These are phyloP conservation scores for Macropus fuliginosus DNA, from an alignment of 2,797 vertebrate genomes.

Conservation along the genomic window DNA sequence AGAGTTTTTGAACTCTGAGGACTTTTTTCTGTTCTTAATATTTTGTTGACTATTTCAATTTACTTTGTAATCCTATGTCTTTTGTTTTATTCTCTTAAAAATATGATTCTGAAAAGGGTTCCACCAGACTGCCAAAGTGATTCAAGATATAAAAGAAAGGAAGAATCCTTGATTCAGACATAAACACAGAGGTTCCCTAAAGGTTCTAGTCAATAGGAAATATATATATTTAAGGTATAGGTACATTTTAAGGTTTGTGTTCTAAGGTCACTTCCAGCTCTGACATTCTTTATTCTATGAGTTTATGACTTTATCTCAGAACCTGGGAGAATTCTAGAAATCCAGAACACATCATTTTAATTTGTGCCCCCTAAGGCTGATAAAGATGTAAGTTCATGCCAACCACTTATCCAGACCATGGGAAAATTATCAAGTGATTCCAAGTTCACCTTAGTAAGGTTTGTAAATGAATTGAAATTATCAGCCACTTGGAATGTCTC, in stretches of 20 bases:
- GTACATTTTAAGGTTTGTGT: background rate
- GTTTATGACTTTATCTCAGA: background rate
- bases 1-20: no score
- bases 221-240: background rate
- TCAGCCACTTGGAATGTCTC: background rate
- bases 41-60: no score
- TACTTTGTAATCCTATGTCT: no score
- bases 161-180: background rate
- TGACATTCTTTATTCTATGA: background rate
- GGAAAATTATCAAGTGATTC: background rate
- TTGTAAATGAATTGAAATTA: background rate
- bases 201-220: background rate
- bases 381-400: background rate
- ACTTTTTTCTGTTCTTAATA: no score
- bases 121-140: background rate
- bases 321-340: background rate
- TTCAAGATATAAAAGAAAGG: background rate
- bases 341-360: background rate
- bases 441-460: background rate
- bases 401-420: background rate
- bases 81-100: background rate
- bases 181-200: background rate
- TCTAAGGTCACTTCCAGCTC: background rate
- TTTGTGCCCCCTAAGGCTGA: background rate
- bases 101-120: background rate